Evolutionary conservation across 92 coral and sea anemone genomes (phyloP).

Genomic region (Anthopleura xanthogrammica): DNA sequence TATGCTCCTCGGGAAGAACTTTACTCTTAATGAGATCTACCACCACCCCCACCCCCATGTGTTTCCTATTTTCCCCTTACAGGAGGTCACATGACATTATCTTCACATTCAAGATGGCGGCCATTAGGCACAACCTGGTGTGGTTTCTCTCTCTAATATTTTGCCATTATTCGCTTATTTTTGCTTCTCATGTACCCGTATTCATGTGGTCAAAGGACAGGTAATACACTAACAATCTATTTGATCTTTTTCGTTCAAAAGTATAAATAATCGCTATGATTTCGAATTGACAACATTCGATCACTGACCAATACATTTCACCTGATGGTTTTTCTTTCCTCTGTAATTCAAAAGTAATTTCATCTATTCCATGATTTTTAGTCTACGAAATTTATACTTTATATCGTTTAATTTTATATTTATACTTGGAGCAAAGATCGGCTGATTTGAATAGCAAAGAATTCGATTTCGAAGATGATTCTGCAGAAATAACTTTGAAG

Average conservation of each 20-base stretch:
- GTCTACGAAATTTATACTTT: background rate
- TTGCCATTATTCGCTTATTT: slow-evolving; percentile 34
- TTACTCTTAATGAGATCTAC: too few species aligned
- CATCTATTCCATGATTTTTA: background rate
- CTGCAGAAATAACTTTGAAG: too few species aligned
- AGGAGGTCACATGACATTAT: slow-evolving; percentile 58
- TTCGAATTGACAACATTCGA: background rate
- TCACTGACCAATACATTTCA: background rate
- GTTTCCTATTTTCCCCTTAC: background rate
- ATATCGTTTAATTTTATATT: too few species aligned
- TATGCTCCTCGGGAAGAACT: too few species aligned
- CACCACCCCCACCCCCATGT: background rate
- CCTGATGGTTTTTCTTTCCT: background rate
- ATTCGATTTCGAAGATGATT: too few species aligned
- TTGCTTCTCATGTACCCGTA: slow-evolving; percentile 76
- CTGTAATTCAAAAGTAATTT: background rate
- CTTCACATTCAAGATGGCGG: slow-evolving; percentile 79
- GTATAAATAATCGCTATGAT: background rate
- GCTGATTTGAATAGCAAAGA: too few species aligned
- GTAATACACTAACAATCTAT: slow-evolving; percentile 40
- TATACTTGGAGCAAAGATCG: too few species aligned
- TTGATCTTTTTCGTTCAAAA: background rate
- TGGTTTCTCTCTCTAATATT: slow-evolving; percentile 41
- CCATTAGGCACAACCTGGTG: slow-evolving; percentile 25
- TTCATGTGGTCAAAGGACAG: slow-evolving; percentile 96